Base-by-base conservation (phyloP, 1,140 invertebrate species). In the Micrasema minimum region DNA sequence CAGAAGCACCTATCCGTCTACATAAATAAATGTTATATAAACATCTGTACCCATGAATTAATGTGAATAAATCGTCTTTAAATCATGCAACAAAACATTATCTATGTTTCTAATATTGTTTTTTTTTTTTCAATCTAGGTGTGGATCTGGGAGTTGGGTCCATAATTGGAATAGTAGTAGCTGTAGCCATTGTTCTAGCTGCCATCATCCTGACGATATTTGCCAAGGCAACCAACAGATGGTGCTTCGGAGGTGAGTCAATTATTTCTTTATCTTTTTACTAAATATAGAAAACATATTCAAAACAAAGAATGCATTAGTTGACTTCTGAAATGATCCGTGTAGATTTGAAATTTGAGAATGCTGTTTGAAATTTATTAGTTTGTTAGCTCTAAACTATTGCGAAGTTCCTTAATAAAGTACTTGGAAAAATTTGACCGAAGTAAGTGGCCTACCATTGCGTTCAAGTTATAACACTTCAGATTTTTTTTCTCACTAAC, bases 201-300 rank as follows among this genome's bases (percentile, higher is more conserved):
- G 81, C 88, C 64, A 82, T 91, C 10, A 88, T 89, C 66, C 79
- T 93, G 22, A 75, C 90, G n/a, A 84, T 92, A 45, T 92, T 93
- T 79, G 92, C 92, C 48, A 89, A 91, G 74, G 87, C 89, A 48
- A 92, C 91, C 57, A 90, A 90, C 76, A 87, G 91, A 80, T 93
- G 92, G 92, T 93, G 92, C 81, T 93, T 93, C 79, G 90, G 90
- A 82, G 91, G 92, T 93, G 83, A 62, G 57, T 57, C 26, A 57
- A 57, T 16, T 18, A 37, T n/a, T 31, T 31, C 12, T 50, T 50
- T 12, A 51, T n/a, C 22, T 18, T 51, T 51, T 6, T 22, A 23
- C 12, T 12, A 31, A 51, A 51, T 51, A 22, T 22, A 51, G 50
- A 18, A 51, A 51, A 1, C n/a, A 51, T 23, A 16, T 45, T 14